Percentiles rank a stretch among this genome's conserved stretches.
phyloP scores from a whole-genome alignment of 2,888 invertebrate species.

The Keiferia lycopersicella region DNA sequence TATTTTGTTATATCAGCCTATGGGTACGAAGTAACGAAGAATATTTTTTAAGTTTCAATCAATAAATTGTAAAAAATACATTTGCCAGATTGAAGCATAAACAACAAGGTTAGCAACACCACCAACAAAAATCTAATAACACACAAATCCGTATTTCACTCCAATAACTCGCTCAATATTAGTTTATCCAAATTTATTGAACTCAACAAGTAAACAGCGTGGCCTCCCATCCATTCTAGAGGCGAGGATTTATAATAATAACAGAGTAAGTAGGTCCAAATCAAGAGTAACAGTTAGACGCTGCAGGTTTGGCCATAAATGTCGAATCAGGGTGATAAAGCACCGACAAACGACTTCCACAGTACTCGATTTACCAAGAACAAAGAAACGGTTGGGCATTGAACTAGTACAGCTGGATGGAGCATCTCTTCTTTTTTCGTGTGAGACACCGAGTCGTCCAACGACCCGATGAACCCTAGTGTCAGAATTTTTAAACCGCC shows the following conservation, averaged over 20 bases:
- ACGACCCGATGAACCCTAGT: no score
- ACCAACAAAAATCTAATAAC: neutral
- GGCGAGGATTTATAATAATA: slow-evolving; percentile 37
- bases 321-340: slow-evolving; percentile 78
- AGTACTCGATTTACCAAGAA: slow-evolving; percentile 76
- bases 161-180: slow-evolving; percentile 18
- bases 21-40: no score
- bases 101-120: neutral
- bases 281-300: slow-evolving; percentile 59
- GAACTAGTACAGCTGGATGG: neutral
- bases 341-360: slow-evolving; percentile 69
- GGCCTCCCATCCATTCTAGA: slow-evolving; percentile 16
- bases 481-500: no score
- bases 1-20: no score
- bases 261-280: slow-evolving; percentile 50
- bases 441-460: no score
- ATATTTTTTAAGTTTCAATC: no score
- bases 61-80: no score
- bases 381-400: slow-evolving; percentile 53
- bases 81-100: no score
- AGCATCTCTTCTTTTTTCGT: no score
- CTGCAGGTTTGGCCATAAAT: slow-evolving; percentile 67
- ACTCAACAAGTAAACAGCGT: slow-evolving; percentile 24
- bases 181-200: slow-evolving; percentile 19
- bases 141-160: slow-evolving; percentile 21